Evolutionary conservation across 2,888 invertebrate genomes (phyloP), one percentile per base, ranked within the genome.

Genomic region (Conistra vaccinii): DNA sequence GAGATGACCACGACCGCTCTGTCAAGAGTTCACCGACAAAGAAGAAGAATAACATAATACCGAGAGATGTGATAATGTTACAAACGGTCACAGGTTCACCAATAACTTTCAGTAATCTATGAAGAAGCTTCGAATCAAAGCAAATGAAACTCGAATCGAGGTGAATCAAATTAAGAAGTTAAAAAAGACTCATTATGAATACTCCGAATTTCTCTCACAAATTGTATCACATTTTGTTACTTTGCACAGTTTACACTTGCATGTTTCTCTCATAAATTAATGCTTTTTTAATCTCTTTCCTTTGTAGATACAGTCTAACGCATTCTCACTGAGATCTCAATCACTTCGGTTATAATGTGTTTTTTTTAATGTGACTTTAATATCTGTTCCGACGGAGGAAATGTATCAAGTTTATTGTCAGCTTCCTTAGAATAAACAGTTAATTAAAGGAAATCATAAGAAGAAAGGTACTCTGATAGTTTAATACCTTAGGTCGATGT

Each of bases 221-320:
- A 51, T 80, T 61, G 42, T 26, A 80, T 42, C 3, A 42, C 26
- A 29, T 45, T 48, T 51, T 29, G n/a, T 23, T 29, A 23, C 26
- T 53, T 51, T 51, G n/a, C 51, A n/a, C n/a, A n/a, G 4, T 53
- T 53, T 9, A 60, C 20, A 48, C 51, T 76, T 39, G 61, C 48
- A 61, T 74, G 75, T 65, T 65, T 60, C 32, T 67, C 57, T 58
- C 45, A 69, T 55, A 58, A 78, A 83, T 65, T 69, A 83, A 83
- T 81, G 81, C 1, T 55, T 61, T 79, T 81, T 73, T 79, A 79
- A 81, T 79, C 6, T 73, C 9, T 79, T 66, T 79, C 73, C 73
- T 72, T 42, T 35, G n/a, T 17, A 67, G 39, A 69, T 69, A 42
- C 48, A 26, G 58, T 32, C 29, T 62, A 39, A 60, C 45, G 84